Evolutionary conservation across 2,888 invertebrate species (phyloP).

Genomic region (Hartigia nigra): DNA sequence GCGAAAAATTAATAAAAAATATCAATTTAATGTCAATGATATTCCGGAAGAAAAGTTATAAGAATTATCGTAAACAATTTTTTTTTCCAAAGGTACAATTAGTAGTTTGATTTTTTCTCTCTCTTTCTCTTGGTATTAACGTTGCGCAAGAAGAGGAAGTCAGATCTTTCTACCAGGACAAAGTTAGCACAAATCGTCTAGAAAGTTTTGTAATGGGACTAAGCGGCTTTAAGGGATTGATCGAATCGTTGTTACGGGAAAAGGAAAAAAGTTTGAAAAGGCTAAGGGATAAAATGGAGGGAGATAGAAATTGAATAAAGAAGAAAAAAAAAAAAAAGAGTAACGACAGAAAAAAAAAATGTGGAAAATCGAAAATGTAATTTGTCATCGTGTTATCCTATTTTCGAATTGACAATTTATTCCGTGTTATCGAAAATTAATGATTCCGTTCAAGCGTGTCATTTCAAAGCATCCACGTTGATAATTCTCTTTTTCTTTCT

Average conservation of each 20-base stretch:
- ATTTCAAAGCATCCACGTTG: background rate
- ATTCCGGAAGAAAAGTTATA: background rate
- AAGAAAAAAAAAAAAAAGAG: background rate
- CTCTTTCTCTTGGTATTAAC: background rate
- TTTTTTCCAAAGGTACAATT: background rate
- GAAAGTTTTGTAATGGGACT: background rate
- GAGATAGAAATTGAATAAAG: background rate
- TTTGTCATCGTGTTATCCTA: background rate
- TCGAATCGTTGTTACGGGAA: too few species aligned
- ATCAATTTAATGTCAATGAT: background rate
- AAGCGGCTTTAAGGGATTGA: background rate
- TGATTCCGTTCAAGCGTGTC: background rate
- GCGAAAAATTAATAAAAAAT: background rate
- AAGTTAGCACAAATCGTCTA: background rate
- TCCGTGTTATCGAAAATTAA: background rate
- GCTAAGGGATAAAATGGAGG: too few species aligned
- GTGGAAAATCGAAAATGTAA: background rate
- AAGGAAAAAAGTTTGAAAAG: too few species aligned
- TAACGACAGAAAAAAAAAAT: background rate
- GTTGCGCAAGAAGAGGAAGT: background rate
- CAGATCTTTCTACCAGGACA: background rate
- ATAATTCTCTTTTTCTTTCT: background rate
- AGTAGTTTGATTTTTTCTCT: background rate
- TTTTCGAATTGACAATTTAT: background rate
- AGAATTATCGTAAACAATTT: too few species aligned